Conservation (phyloP, 2,113 vertebrate species). For the Acrocephalus arundinaceus region DNA sequence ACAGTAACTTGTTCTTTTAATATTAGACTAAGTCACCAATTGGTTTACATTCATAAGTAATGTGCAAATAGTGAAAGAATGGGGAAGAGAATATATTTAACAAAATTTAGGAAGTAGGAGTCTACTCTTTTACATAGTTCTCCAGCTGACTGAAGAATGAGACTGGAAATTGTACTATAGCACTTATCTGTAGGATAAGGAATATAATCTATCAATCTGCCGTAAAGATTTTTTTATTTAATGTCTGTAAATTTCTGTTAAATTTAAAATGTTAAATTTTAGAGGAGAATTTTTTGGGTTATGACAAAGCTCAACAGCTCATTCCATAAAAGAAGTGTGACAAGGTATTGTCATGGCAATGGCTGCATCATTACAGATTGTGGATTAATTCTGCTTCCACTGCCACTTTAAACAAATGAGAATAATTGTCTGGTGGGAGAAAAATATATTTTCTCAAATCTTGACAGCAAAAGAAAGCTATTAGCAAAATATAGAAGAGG, state of each 20-base stretch:
- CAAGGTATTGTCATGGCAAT: neutral
- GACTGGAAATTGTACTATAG: neutral
- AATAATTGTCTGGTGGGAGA: neutral
- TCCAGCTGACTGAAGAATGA: neutral
- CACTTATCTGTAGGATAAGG: neutral
- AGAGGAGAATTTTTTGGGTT: neutral
- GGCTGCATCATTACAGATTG: neutral
- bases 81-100: neutral
- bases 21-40: neutral
- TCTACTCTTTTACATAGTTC: neutral
- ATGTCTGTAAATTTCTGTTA: neutral
- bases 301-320: neutral
- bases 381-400: neutral
- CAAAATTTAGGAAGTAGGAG: neutral
- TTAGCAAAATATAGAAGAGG: neutral
- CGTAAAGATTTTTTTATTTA: neutral
- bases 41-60: neutral
- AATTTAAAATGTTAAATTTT: neutral
- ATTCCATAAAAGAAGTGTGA: neutral
- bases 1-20: neutral
- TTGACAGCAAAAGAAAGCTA: neutral
- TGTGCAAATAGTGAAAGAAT: neutral
- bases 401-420: neutral
- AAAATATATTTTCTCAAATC: neutral
- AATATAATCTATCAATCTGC: neutral